These are phyloP conservation scores for Malachius bipustulatus DNA, from an alignment of 2,888 invertebrate genomes.

Conservation along the genomic window DNA sequence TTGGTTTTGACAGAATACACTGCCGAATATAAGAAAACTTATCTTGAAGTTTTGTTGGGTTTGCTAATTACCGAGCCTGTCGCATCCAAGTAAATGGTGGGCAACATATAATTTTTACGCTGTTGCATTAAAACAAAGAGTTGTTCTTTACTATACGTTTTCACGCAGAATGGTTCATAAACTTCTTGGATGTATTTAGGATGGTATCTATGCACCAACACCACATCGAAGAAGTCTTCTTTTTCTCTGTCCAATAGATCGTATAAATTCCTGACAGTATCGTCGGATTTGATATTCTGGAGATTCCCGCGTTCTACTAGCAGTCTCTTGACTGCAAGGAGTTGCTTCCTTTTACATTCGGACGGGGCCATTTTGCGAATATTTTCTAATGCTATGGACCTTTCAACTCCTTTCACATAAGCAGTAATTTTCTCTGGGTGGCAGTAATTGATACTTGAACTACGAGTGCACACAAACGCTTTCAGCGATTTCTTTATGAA, in stretches of 20 bases:
- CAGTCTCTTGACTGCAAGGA: too few species aligned
- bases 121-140: background rate
- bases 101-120: background rate
- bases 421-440: too few species aligned
- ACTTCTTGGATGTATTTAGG: conserved; percentile 10
- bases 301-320: too few species aligned
- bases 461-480: too few species aligned
- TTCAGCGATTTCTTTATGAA: too few species aligned
- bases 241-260: conserved; percentile 2
- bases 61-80: conserved; percentile 8
- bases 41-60: conserved; percentile 2
- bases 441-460: too few species aligned
- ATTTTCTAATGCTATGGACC: too few species aligned
- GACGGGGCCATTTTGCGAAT: too few species aligned
- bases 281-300: conserved; percentile 5
- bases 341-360: too few species aligned
- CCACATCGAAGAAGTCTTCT: conserved; percentile 5
- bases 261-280: conserved; percentile 3
- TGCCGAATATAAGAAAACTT: conserved; percentile 2
- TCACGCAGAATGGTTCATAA: conserved; percentile 9
- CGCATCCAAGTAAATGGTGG: conserved; percentile 10
- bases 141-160: conserved; percentile 8
- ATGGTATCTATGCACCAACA: conserved; percentile 7
- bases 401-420: too few species aligned
- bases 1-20: background rate